Evolutionary conservation across 1,140 invertebrate genomes (phyloP).

Genomic region (Acromyrmex charruanus): DNA sequence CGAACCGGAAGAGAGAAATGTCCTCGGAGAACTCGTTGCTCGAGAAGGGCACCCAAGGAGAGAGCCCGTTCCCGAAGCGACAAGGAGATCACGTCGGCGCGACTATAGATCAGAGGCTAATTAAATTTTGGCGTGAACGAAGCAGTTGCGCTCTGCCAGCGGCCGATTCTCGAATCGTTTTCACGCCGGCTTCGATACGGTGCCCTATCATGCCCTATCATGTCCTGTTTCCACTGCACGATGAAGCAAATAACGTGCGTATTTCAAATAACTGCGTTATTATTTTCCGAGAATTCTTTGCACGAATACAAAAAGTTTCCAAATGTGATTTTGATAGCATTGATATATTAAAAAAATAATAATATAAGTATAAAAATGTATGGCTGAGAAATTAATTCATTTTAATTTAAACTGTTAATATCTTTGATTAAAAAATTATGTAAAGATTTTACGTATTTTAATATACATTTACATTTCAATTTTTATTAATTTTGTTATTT

Average conservation of each 20-base stretch:
- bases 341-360: background rate
- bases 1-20: constrained; percentile 9
- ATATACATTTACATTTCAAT: background rate
- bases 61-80: background rate
- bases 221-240: constrained; percentile 8
- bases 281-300: background rate
- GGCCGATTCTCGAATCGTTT: constrained; percentile 74
- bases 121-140: constrained; percentile 75
- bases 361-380: no score
- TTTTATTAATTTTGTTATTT: background rate
- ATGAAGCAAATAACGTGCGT: background rate
- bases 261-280: background rate
- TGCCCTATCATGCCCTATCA: background rate
- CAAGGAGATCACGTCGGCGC: constrained; percentile 18
- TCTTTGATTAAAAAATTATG: background rate
- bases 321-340: background rate
- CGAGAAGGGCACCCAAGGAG: background rate
- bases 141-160: constrained; percentile 35
- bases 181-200: constrained; percentile 71
- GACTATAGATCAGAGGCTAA: constrained; percentile 72
- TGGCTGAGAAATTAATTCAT: background rate
- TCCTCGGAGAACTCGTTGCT: background rate
- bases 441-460: background rate
- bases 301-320: background rate
- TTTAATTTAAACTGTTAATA: background rate